Conservation (phyloP, 2,113 vertebrate species). For the Nansenia antarctica region DNA sequence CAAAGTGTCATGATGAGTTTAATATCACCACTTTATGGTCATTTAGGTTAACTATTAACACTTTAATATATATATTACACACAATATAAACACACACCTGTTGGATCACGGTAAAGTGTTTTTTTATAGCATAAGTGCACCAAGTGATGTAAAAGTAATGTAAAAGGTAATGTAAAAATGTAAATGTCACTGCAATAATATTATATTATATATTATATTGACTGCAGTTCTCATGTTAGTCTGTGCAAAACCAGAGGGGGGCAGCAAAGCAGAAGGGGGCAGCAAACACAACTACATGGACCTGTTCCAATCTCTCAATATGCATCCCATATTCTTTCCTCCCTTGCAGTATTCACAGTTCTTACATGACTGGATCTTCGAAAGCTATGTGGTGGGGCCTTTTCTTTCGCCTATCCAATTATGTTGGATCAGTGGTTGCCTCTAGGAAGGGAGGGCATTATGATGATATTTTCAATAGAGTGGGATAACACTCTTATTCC, state of each 20-base stretch:
- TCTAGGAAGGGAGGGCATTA: too few species aligned
- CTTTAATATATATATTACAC: neutral
- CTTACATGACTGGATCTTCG: too few species aligned
- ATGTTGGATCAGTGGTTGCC: too few species aligned
- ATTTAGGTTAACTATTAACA: constrained; percentile 6
- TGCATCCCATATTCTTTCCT: too few species aligned
- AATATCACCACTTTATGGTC: neutral
- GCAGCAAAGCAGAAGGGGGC: neutral
- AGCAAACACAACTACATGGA: too few species aligned
- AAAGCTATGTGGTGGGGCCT: too few species aligned
- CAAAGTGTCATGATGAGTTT: neutral
- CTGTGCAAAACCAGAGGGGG: neutral
- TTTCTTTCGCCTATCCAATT: too few species aligned
- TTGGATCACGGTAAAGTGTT: neutral
- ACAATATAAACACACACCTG: neutral
- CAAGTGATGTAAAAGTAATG: neutral
- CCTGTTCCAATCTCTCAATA: neutral
- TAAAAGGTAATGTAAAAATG: too few species aligned
- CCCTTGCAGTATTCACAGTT: too few species aligned
- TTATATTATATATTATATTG: neutral
- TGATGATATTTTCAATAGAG: too few species aligned
- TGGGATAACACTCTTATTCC: too few species aligned
- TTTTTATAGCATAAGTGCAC: neutral
- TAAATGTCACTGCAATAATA: neutral
- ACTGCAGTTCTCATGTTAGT: neutral